Evolutionary conservation across 1,140 invertebrate species (phyloP).

Genomic region (Heliconius himera): DNA sequence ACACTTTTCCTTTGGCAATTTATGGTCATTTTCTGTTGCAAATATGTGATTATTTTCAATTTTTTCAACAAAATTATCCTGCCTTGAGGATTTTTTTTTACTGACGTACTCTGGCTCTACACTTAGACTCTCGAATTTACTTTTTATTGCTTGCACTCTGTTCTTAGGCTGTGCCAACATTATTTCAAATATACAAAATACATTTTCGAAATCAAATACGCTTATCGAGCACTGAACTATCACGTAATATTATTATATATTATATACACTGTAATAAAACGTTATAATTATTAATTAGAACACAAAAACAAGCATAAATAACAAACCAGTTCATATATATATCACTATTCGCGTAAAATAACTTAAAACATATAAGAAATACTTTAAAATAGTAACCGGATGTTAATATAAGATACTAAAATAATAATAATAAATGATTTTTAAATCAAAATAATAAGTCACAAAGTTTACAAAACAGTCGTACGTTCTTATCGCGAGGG

Average conservation of each 20-base stretch:
- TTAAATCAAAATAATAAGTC: constrained; percentile 30
- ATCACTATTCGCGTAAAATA: background rate
- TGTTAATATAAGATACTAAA: background rate
- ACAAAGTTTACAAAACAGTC: constrained; percentile 60
- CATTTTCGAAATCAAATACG: constrained; percentile 46
- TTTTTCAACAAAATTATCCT: constrained; percentile 43
- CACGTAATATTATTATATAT: constrained; percentile 7
- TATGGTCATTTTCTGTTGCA: constrained; percentile 37
- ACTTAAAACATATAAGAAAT: background rate
- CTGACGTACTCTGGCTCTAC: constrained; percentile 52
- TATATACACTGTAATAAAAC: background rate
- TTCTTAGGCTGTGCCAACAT: constrained; percentile 76
- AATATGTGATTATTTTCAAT: background rate
- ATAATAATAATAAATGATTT: background rate
- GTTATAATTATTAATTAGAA: background rate
- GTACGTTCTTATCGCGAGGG: constrained; percentile 42
- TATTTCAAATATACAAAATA: constrained; percentile 60
- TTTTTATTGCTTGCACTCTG: constrained; percentile 79
- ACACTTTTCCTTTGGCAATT: constrained; percentile 46
- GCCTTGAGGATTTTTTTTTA: constrained; percentile 46
- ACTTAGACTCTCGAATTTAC: constrained; percentile 77
- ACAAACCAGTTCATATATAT: background rate
- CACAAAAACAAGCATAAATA: background rate
- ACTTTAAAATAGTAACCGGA: background rate
- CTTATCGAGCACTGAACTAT: constrained; percentile 2